These are phyloP conservation scores for Botia almorhae DNA, from an alignment of 2,797 vertebrate genomes.

Conservation along the genomic window DNA sequence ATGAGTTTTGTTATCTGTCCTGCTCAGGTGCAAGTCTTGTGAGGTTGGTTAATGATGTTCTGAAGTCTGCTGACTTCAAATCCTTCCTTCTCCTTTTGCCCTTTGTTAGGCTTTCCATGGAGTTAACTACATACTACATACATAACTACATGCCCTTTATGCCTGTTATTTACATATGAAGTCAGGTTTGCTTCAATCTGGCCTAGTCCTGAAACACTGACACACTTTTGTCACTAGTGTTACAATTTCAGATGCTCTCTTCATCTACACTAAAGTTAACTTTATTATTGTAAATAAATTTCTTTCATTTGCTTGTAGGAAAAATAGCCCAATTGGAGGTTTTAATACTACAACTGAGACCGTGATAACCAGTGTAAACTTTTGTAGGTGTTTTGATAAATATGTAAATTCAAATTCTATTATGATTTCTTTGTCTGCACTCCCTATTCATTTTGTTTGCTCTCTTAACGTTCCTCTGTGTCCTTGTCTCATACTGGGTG, in stretches of 20 bases:
- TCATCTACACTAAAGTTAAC: no score
- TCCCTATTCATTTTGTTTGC: not conserved
- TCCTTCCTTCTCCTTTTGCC: not conserved
- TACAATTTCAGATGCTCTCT: not conserved
- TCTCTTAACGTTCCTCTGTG: not conserved
- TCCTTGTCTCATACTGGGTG: not conserved
- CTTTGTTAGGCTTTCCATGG: slow-evolving; percentile 24
- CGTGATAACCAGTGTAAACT: not conserved
- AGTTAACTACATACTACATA: slow-evolving; percentile 28
- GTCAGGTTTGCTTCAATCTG: not conserved
- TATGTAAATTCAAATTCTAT: not conserved
- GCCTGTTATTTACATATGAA: no score
- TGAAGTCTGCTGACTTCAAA: slow-evolving; percentile 54
- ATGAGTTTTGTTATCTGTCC: not conserved
- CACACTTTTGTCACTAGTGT: not conserved
- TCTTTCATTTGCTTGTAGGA: not conserved
- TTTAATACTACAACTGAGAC: not conserved
- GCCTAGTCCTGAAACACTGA: not conserved
- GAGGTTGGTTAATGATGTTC: slow-evolving; percentile 60
- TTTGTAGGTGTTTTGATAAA: not conserved
- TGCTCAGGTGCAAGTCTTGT: slow-evolving; percentile 15
- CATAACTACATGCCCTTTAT: no score
- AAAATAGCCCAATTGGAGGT: not conserved
- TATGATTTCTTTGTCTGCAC: not conserved
- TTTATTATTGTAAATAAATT: no score